Conservation (phyloP, 1,140 invertebrate species). For the Oryctes rhinoceros region DNA sequence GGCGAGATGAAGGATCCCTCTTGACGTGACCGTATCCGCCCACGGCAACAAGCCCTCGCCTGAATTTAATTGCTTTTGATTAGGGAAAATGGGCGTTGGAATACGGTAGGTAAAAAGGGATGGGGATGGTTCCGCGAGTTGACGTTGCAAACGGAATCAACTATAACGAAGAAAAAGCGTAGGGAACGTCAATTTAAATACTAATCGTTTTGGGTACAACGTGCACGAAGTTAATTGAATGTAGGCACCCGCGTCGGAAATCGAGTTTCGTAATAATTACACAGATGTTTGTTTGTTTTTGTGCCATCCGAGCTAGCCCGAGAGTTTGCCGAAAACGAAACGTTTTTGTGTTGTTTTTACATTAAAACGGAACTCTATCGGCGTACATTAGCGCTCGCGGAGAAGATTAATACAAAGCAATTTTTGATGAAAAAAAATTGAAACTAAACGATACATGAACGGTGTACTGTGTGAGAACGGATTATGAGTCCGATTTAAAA, state of each 20-base stretch:
- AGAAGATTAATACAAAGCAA: background rate
- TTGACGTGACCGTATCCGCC: background rate
- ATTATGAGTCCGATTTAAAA: too few relatives aligned
- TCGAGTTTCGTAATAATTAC: background rate
- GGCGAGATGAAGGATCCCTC: background rate
- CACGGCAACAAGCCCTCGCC: background rate
- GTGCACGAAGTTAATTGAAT: background rate
- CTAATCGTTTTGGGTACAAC: background rate
- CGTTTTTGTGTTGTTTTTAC: background rate
- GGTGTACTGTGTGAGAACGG: too few relatives aligned
- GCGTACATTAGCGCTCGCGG: background rate
- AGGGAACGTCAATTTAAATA: background rate
- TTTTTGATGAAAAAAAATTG: background rate
- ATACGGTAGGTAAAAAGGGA: background rate
- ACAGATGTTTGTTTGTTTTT: background rate
- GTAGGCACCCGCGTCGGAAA: background rate
- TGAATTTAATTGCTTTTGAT: constrained; percentile 15
- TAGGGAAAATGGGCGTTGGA: background rate
- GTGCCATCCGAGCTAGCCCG: background rate
- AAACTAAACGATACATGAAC: background rate
- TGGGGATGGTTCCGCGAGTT: background rate
- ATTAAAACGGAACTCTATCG: background rate
- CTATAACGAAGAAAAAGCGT: background rate
- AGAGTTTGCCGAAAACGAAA: background rate
- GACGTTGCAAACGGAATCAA: background rate